These are phyloP conservation scores for Mareca penelope DNA, from an alignment of 2,797 vertebrate genomes.

Conservation along the genomic window DNA sequence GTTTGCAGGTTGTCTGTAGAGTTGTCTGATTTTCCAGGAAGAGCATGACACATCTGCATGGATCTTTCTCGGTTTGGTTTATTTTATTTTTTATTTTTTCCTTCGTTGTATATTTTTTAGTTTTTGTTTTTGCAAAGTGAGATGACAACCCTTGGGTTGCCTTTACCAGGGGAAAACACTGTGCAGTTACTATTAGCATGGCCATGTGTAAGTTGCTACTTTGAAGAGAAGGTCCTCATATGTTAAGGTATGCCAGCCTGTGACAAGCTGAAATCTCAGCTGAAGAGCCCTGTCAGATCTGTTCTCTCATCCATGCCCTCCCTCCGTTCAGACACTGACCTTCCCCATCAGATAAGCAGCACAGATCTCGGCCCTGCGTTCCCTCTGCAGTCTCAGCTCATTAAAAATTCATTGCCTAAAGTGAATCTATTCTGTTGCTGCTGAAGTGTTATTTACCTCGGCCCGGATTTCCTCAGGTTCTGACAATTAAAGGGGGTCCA, in stretches of 20 bases:
- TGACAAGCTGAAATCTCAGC: slow-evolving; percentile 66
- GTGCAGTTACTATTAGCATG: not conserved
- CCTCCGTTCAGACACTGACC: slow-evolving; percentile 76
- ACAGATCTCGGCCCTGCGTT: slow-evolving; percentile 67
- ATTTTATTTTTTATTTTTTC: not conserved
- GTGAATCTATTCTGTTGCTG: slow-evolving; percentile 78
- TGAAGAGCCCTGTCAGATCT: slow-evolving; percentile 75
- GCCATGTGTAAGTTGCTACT: slow-evolving; percentile 6
- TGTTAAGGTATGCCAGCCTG: slow-evolving; percentile 47
- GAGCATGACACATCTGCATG: not conserved
- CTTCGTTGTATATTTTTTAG: not conserved
- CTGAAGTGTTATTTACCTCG: slow-evolving; percentile 65
- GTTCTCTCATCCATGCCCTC: slow-evolving; percentile 61
- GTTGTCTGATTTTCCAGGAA: not conserved
- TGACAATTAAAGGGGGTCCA: slow-evolving; percentile 68
- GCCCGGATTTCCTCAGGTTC: slow-evolving; percentile 64
- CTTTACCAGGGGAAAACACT: slow-evolving; percentile 2
- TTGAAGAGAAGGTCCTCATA: slow-evolving; percentile 27
- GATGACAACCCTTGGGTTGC: not conserved
- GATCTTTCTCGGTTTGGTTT: not conserved
- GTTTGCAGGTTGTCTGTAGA: slow-evolving; percentile 25
- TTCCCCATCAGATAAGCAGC: slow-evolving; percentile 78
- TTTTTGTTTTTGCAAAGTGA: not conserved
- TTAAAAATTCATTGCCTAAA: slow-evolving; percentile 86
- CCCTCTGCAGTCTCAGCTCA: slow-evolving; percentile 74